phyloP scores from a whole-genome alignment of 1,140 invertebrate species.

The Eupeodes corollae region DNA sequence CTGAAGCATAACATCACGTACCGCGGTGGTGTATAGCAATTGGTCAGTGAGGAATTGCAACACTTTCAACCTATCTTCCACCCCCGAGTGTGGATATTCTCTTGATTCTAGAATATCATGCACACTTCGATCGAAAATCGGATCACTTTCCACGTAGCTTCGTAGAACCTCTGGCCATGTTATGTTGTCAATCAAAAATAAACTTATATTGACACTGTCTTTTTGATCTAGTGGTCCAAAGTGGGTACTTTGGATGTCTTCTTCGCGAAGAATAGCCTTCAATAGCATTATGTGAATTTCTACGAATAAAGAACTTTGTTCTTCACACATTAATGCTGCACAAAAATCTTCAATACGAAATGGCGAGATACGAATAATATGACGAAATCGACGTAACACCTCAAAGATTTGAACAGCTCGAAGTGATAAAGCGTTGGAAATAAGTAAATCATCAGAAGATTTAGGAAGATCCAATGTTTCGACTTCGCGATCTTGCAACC shows the following conservation, averaged over 20 bases:
- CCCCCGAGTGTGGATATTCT: conserved; percentile 81
- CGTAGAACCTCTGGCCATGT: conserved; percentile 90
- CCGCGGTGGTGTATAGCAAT: conserved; percentile 85
- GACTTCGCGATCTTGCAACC: conserved; percentile 70
- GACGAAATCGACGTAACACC: conserved; percentile 82
- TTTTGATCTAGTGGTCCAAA: conserved; percentile 93
- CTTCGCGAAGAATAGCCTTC: conserved; percentile 83
- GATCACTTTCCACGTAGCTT: conserved; percentile 81
- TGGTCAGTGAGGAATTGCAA: conserved; percentile 87
- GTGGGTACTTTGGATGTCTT: conserved; percentile 87
- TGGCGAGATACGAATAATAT: conserved; percentile 78
- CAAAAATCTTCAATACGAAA: conserved; percentile 95
- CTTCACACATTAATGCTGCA: conserved; percentile 79
- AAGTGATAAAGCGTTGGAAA: conserved; percentile 68
- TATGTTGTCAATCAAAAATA: conserved; percentile 85
- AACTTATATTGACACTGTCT: conserved; percentile 86
- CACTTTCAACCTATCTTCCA: conserved; percentile 74
- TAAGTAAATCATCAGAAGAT: conserved; percentile 80
- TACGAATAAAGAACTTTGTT: conserved; percentile 78
- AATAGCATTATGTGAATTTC: conserved; percentile 89
- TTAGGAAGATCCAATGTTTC: conserved; percentile 67
- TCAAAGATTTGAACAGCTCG: conserved; percentile 81
- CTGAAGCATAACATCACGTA: conserved; percentile 83
- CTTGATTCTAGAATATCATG: conserved; percentile 56
- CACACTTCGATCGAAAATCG: conserved; percentile 60